phyloP scores from a whole-genome alignment of 2,797 vertebrate genomes.

The Toxotes lorentzi region DNA sequence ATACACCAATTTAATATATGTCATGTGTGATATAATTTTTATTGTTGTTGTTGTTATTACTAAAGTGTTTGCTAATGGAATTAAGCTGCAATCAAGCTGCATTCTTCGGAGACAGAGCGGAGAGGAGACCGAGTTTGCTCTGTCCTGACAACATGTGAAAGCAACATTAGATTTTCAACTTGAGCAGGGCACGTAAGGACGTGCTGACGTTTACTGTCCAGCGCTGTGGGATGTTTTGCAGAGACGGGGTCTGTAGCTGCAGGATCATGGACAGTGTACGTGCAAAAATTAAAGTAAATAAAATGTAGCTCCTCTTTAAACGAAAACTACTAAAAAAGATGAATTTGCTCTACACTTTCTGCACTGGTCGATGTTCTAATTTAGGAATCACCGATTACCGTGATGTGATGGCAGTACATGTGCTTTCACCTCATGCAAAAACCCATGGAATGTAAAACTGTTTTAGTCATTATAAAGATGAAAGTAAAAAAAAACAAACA shows the following conservation, averaged over 20 bases:
- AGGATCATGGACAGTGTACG: neutral
- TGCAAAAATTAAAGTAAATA: neutral
- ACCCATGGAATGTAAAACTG: neutral
- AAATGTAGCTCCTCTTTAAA: neutral
- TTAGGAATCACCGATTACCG: neutral
- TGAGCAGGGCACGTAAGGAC: constrained; percentile 55
- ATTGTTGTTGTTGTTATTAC: neutral
- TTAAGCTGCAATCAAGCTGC: neutral
- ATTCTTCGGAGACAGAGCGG: neutral
- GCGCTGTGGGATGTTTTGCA: constrained; percentile 26
- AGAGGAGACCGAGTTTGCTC: fast-evolving
- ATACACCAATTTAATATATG: too few relatives aligned
- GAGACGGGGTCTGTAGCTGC: neutral
- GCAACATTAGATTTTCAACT: constrained; percentile 46
- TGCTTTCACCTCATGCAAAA: neutral
- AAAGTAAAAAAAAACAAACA: too few relatives aligned
- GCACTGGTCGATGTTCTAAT: neutral
- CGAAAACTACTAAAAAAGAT: neutral
- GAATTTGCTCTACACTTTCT: neutral
- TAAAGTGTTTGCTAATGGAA: neutral
- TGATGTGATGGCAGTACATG: neutral
- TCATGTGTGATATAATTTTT: fast-evolving
- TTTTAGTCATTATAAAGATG: constrained; percentile 1
- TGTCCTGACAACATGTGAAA: constrained; percentile 28
- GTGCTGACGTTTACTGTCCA: constrained; percentile 55